These are phyloP conservation scores for Ramphastos sulfuratus DNA, from an alignment of 2,113 vertebrate species.

Conservation along the genomic window DNA sequence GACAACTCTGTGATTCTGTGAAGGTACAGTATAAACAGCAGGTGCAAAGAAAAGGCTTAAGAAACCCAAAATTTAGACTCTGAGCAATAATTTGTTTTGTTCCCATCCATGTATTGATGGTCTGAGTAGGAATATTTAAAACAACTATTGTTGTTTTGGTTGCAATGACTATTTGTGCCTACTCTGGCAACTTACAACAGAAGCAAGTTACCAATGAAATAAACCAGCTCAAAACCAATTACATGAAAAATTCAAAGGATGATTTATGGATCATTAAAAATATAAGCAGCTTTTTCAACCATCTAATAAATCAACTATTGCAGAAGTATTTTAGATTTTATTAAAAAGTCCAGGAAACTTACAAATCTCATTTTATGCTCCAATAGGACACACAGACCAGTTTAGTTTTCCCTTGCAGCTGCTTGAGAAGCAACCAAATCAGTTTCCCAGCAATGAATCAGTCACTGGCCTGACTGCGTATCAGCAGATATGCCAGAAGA, in stretches of 20 bases:
- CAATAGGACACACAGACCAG: background rate
- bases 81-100: background rate
- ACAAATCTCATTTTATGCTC: constrained; percentile 22
- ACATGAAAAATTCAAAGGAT: background rate
- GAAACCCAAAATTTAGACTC: background rate
- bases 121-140: background rate
- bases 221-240: background rate
- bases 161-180: background rate
- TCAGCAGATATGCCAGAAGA: background rate
- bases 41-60: background rate
- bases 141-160: background rate
- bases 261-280: constrained; percentile 34
- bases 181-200: background rate
- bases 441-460: background rate
- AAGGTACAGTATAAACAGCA: background rate
- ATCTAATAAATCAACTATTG: constrained; percentile 7
- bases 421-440: background rate
- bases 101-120: background rate
- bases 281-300: background rate
- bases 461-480: background rate
- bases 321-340: constrained; percentile 14
- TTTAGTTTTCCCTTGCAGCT: background rate
- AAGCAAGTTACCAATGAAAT: background rate
- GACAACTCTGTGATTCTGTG: too few species aligned
- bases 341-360: constrained; percentile 26